A percentile compares a stretch with the other conserved stretches of the same genome.
These are phyloP conservation scores for Branchellion lobata DNA, from an alignment of 2,888 invertebrate genomes.

Conservation along the genomic window DNA sequence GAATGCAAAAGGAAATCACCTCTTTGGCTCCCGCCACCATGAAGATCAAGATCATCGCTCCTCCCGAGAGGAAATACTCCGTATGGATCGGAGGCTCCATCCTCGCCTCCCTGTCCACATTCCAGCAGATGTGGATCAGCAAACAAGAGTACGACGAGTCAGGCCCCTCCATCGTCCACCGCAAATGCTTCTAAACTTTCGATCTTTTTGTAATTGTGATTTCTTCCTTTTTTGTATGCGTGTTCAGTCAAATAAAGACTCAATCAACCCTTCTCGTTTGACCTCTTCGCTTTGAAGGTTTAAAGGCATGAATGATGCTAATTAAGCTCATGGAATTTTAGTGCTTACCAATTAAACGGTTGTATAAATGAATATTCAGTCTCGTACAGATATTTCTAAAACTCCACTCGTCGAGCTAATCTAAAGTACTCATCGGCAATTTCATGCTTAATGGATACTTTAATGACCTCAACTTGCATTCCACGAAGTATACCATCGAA, in stretches of 20 bases:
- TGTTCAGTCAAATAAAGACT: background rate
- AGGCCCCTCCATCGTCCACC: conserved; percentile 90
- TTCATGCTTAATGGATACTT: too few relatives aligned
- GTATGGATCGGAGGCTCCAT: conserved; percentile 98
- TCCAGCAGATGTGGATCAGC: conserved; percentile 93
- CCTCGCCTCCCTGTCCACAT: conserved; percentile 83
- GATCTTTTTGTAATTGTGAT: background rate
- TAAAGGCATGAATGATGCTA: background rate
- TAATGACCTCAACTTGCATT: too few relatives aligned
- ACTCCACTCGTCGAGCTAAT: too few relatives aligned
- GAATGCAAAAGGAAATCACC: conserved; percentile 96
- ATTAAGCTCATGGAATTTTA: too few relatives aligned
- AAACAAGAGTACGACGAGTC: conserved; percentile 96
- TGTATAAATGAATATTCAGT: too few relatives aligned
- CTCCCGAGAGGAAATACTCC: conserved; percentile 93
- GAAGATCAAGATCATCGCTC: conserved; percentile 78
- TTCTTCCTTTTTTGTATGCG: background rate
- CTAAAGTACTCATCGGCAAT: too few relatives aligned
- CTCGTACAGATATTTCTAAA: too few relatives aligned
- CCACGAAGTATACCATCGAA: too few relatives aligned
- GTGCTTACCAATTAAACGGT: too few relatives aligned
- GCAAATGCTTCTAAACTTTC: conserved; percentile 83
- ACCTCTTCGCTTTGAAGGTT: background rate
- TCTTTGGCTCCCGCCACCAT: conserved; percentile 72
- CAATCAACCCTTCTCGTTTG: background rate